These are phyloP conservation scores for Erpetoichthys calabaricus DNA, from an alignment of 2,797 vertebrate genomes.

Conservation along the genomic window DNA sequence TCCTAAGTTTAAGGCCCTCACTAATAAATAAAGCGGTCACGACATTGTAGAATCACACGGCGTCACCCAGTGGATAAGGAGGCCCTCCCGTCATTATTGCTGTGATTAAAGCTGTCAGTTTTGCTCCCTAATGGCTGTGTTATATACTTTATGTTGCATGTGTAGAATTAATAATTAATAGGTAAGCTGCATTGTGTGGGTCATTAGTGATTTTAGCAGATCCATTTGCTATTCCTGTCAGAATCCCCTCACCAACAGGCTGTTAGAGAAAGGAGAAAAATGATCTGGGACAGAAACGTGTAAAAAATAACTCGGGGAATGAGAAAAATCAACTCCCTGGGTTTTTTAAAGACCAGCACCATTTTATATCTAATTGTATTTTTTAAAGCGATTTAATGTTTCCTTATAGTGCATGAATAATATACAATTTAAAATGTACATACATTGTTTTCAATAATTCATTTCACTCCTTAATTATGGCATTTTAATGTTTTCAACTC, in stretches of 20 bases:
- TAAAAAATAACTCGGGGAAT: slow-evolving; percentile 2
- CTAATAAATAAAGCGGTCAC: neutral
- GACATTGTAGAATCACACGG: neutral
- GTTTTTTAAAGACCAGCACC: too few species aligned
- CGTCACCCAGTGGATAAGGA: neutral
- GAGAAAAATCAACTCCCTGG: neutral
- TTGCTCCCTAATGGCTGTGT: neutral
- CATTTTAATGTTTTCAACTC: too few species aligned
- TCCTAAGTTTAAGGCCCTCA: neutral
- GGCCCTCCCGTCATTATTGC: neutral
- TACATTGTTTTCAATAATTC: neutral
- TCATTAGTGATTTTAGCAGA: neutral
- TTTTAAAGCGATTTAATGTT: too few species aligned
- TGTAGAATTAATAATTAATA: neutral
- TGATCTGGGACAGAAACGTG: neutral
- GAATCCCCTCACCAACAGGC: neutral
- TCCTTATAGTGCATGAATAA: neutral
- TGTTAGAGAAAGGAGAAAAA: neutral
- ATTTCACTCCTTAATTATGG: neutral
- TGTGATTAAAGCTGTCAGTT: neutral
- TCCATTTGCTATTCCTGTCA: neutral
- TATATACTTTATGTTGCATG: neutral
- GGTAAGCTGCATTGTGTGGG: neutral
- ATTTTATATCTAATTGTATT: too few species aligned
- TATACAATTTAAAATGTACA: neutral